phyloP scores from a whole-genome alignment of 2,888 invertebrate species.

The Harmothoe impar region DNA sequence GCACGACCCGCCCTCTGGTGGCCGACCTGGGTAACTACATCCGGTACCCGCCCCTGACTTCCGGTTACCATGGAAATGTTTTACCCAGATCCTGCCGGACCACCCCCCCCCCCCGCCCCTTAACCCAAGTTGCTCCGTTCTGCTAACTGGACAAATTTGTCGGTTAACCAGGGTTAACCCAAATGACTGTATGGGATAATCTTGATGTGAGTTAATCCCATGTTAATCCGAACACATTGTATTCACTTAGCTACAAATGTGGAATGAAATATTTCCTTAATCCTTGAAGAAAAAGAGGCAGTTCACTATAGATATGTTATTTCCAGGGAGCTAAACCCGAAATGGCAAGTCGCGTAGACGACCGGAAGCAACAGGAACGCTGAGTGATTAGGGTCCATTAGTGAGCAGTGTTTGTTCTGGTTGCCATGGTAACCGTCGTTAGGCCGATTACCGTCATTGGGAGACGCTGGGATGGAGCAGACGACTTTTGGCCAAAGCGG shows the following conservation, averaged over 20 bases:
- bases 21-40: not conserved
- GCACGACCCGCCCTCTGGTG: not conserved
- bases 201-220: too few relatives aligned
- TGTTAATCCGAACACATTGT: too few relatives aligned
- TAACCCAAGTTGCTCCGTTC: too few relatives aligned
- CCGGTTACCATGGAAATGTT: slow-evolving; percentile 37
- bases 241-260: too few relatives aligned
- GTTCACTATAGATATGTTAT: not conserved
- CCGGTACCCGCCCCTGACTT: slow-evolving; percentile 16
- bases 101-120: not conserved
- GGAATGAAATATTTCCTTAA: too few relatives aligned
- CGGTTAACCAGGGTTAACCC: too few relatives aligned
- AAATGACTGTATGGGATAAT: too few relatives aligned
- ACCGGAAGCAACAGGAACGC: slow-evolving; percentile 19
- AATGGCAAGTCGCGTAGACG: not conserved
- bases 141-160: too few relatives aligned
- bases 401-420: slow-evolving; percentile 27
- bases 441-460: slow-evolving; percentile 12
- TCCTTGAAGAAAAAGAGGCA: too few relatives aligned
- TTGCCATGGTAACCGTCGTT: slow-evolving; percentile 41
- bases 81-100: not conserved
- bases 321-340: not conserved
- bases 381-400: slow-evolving; percentile 40
- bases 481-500: not conserved
- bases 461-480: not conserved